phyloP scores from a whole-genome alignment of 2,797 vertebrate genomes.

The Sebastiscus albofasciatus region DNA sequence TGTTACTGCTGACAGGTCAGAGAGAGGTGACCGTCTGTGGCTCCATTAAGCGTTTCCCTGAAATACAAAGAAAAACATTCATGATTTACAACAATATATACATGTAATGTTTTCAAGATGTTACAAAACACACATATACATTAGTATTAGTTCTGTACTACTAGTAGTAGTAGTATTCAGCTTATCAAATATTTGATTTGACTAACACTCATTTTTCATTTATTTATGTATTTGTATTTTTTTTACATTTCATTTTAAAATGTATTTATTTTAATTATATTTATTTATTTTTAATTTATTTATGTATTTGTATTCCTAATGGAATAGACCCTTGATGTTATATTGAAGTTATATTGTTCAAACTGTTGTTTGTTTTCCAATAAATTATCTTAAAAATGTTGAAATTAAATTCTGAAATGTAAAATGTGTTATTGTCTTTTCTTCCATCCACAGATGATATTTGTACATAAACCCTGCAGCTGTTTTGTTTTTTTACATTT shows the following conservation, averaged over 20 bases:
- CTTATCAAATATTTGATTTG: not conserved
- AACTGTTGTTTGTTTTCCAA: not conserved
- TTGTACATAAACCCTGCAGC: too few relatives aligned
- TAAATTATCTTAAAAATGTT: not conserved
- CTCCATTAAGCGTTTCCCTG: constrained; percentile 68
- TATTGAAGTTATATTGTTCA: not conserved
- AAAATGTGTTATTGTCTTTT: not conserved
- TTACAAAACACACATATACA: not conserved
- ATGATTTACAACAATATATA: not conserved
- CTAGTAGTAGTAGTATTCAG: not conserved
- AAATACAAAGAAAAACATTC: constrained; percentile 51
- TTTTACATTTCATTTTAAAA: too few relatives aligned
- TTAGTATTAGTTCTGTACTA: not conserved
- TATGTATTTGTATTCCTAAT: too few relatives aligned
- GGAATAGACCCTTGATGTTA: too few relatives aligned
- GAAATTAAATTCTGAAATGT: not conserved
- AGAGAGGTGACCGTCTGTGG: constrained; percentile 16
- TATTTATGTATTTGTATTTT: too few relatives aligned
- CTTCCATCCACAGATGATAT: not conserved
- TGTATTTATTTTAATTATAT: too few relatives aligned
- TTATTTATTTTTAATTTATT: too few relatives aligned
- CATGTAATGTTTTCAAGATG: not conserved
- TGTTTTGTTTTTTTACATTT: too few relatives aligned
- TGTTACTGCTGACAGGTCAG: constrained; percentile 31
- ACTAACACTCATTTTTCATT: too few relatives aligned